Base-by-base conservation (phyloP, 2,113 vertebrate species). In the Edolisoma coerulescens region DNA sequence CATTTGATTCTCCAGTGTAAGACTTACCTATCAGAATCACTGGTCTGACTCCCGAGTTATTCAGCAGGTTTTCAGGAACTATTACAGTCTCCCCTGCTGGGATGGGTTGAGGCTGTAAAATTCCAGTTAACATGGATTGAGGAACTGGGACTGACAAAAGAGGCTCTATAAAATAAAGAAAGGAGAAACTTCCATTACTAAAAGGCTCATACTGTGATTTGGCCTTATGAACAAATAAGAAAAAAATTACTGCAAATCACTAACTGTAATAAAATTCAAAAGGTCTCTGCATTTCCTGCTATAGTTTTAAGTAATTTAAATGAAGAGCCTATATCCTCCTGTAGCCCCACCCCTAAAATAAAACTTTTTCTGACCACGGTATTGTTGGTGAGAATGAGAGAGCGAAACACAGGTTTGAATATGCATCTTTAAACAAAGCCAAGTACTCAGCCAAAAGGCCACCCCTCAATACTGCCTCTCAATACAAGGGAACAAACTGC, bases 11-110 rank as follows among this genome's bases (percentile, higher is more conserved):
- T 42, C n/a, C 70, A 76, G 37, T 27, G 21, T 53, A 64, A 87
- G 71, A 74, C 98, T 97, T 97, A 99, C 99, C 99, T 90, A 99
- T 99, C 89, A 99, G 98, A 97, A 99, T 99, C 96, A 99, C 99
- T 60, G 99, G 99, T 89, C 99, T 99, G 90, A 99, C 97, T 96
- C 99, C 99, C 0, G 99, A 99, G 88, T 98, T 99, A 98, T 97
- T 99, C 93, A 99, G 98, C 96, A 99, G 98, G 97, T 99, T 99
- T 98, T 99, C 99, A 45, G 99, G 99, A 91, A 99, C 98, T 92
- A 99, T 99, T 97, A 99, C 99, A 19, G 99, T 99, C 96, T 99
- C 99, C 96, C 99, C 99, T 52, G 98, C 98, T 69, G 98, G 98
- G 97, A 99, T 97, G 50, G 99, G 99, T 61, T 99, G 99, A 68